Percentiles rank a stretch among this genome's conserved stretches.
Conservation (phyloP, 2,888 invertebrate species). For the Gastracanthus pulcherrimus region DNA sequence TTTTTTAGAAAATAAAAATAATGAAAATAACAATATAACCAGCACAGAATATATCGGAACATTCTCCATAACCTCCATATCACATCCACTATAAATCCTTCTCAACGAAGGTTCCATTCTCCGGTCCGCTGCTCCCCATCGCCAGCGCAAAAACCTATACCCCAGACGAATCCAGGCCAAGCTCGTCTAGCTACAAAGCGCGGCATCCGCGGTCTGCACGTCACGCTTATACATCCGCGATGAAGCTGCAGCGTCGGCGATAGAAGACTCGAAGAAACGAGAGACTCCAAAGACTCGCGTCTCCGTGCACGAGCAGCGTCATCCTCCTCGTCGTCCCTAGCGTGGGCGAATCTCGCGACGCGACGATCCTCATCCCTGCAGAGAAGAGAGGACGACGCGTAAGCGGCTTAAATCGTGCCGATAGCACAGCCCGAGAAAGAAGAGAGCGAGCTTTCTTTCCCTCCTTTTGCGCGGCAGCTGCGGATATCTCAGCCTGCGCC, state of each 20-base stretch:
- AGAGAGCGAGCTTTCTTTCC: too few species aligned
- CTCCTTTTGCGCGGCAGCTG: too few species aligned
- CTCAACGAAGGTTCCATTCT: conserved; percentile 20
- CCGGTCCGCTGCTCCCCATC: background rate
- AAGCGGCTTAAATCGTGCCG: conserved; percentile 40
- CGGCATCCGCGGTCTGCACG: background rate
- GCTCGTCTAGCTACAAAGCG: background rate
- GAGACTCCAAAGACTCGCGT: background rate
- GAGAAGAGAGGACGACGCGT: conserved; percentile 5
- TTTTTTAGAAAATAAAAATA: background rate
- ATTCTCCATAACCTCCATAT: background rate
- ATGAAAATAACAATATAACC: background rate
- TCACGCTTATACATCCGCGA: conserved; percentile 11
- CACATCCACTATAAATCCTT: conserved; percentile 24
- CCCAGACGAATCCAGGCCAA: background rate
- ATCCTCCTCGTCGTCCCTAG: background rate
- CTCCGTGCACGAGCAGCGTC: background rate
- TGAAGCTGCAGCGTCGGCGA: background rate
- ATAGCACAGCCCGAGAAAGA: background rate
- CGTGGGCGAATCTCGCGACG: background rate
- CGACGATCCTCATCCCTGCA: background rate
- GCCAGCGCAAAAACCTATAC: background rate
- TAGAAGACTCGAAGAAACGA: background rate
- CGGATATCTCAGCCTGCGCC: conserved; percentile 10
- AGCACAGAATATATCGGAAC: background rate